Base-by-base conservation (phyloP, 2,888 invertebrate species). In the Diloba caeruleocephala region DNA sequence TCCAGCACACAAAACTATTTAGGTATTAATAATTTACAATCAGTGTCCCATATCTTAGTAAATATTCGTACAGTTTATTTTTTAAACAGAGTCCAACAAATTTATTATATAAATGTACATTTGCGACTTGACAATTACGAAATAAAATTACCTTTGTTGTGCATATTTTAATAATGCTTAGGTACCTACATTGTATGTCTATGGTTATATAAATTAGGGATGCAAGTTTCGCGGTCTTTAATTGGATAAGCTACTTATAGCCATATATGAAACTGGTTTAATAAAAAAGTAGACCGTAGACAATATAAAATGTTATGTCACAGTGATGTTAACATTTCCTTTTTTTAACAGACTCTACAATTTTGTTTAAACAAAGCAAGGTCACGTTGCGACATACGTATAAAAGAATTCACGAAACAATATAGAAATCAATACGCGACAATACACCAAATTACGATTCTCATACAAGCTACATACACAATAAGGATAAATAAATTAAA, bases 401-500 rank as follows among this genome's bases (percentile, higher is more conserved):
- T 28, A 26, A 34, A 54, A 9, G 9, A 33, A 52, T 44, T 44
- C 17, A 58, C 36, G 26, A 50, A 56, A 65, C 48, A 48, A 48
- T 32, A 70, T 50, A 14, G 21, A 32, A 53, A 53, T 34, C 17
- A 51, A 48, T 31, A 67, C 39, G 32, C 17, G 48, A 52, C 33
- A 41, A 52, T 14, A 52, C 43, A 51, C 57, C 32, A 60, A 66
- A 59, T 60, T 39, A 56, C 48, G 10, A 38, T 50, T 41, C 31
- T 19, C 44, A 46, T 50, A 57, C 67, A 71, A 74, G 71, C 71
- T 59, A 71, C 59, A 66, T 78, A 74, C 68, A 72, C 55, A 68
- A 65, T 67, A 61, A 64, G 63, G 66, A 84, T 85, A 87, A 87
- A 87, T 71, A 71, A 89, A 86, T 86, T 77, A 81, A 78, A 85